These are phyloP conservation scores for Pterostichus madidus DNA, from an alignment of 2,888 invertebrate species.

Conservation along the genomic window DNA sequence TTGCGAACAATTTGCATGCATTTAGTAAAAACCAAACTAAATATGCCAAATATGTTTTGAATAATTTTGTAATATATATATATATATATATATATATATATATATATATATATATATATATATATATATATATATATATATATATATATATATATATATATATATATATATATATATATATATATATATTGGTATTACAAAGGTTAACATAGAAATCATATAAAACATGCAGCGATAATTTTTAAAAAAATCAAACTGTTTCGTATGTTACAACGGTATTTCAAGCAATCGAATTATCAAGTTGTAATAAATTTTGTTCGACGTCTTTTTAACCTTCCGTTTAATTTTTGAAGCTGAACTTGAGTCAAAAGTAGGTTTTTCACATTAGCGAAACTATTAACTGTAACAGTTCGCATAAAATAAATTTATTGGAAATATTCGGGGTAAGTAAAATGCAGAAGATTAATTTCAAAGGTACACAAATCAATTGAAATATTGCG, in stretches of 20 bases:
- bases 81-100: no score
- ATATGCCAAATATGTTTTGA: no score
- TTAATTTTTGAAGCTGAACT: constrained; percentile 34
- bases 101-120: no score
- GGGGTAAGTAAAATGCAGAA: not conserved
- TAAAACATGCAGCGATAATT: not conserved
- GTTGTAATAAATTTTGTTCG: constrained; percentile 27
- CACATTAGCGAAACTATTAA: not conserved
- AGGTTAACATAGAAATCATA: no score
- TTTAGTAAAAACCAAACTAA: no score
- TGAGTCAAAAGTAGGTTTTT: not conserved
- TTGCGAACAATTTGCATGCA: no score
- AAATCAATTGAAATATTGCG: constrained; percentile 47
- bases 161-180: no score
- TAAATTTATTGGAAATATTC: constrained; percentile 17
- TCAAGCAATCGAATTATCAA: not conserved
- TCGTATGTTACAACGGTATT: not conserved
- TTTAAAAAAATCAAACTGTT: not conserved
- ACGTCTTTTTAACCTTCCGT: constrained; percentile 28
- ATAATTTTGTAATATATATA: no score
- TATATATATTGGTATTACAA: no score
- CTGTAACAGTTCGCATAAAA: not conserved
- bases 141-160: no score
- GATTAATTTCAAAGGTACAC: constrained; percentile 28
- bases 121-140: no score